Conservation (phyloP, 2,888 invertebrate genomes). For the Cheilosia impressa region DNA sequence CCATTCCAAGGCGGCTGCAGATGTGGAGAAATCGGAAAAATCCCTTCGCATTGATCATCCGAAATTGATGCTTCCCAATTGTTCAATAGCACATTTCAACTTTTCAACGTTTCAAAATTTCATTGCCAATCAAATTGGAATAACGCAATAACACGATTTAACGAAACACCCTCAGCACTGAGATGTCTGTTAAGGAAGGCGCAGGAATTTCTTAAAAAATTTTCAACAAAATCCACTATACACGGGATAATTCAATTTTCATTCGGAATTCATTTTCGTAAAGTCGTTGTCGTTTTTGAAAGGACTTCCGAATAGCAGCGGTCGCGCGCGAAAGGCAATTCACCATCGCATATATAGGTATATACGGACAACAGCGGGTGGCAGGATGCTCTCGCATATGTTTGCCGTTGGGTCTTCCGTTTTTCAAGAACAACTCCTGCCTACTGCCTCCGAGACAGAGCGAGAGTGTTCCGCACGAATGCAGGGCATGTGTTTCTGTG, state of each 20-base stretch:
- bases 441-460: neutral
- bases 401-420: slow-evolving; percentile 52
- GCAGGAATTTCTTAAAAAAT: neutral
- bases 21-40: slow-evolving; percentile 16
- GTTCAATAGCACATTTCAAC: slow-evolving; percentile 63
- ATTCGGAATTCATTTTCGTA: slow-evolving; percentile 59
- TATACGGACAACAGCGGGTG: slow-evolving; percentile 8
- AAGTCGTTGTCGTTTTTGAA: slow-evolving; percentile 7
- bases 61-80: slow-evolving; percentile 63
- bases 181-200: slow-evolving; percentile 9
- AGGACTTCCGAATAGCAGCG: slow-evolving; percentile 35
- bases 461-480: slow-evolving; percentile 24
- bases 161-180: slow-evolving; percentile 18
- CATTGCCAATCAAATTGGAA: slow-evolving; percentile 70
- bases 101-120: slow-evolving; percentile 51
- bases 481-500: neutral
- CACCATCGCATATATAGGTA: neutral
- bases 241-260: slow-evolving; percentile 63
- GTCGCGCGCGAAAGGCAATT: slow-evolving; percentile 38
- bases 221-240: neutral
- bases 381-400: slow-evolving; percentile 59
- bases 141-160: slow-evolving; percentile 60
- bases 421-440: neutral
- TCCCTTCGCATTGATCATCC: slow-evolving; percentile 42
- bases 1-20: slow-evolving; percentile 8